A percentile compares a stretch with the other conserved stretches of the same genome.
Conservation (phyloP, 1,140 invertebrate genomes). For the Microplitis demolitor region DNA sequence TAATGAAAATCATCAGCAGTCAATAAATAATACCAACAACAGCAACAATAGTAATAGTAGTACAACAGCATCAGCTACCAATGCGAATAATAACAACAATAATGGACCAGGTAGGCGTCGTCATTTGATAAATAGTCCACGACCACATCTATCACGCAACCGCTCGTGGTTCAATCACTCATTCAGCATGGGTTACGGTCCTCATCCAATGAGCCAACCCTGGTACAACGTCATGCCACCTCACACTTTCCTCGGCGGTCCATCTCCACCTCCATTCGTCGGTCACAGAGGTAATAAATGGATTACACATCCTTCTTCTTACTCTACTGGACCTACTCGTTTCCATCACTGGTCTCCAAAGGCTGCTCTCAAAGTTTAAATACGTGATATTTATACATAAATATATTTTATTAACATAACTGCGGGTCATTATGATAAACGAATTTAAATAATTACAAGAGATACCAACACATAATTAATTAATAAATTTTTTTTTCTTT, state of each 20-base stretch:
- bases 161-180: slow-evolving; percentile 55
- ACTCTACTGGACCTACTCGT: slow-evolving; percentile 50
- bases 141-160: slow-evolving; percentile 49
- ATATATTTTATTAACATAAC: slow-evolving; percentile 15
- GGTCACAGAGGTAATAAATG: slow-evolving; percentile 52
- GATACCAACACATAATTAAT: too few species aligned
- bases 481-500: neutral
- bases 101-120: slow-evolving; percentile 48
- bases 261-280: slow-evolving; percentile 51
- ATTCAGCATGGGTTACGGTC: slow-evolving; percentile 49
- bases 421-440: neutral
- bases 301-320: slow-evolving; percentile 47
- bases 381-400: slow-evolving; percentile 14
- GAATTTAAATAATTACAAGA: neutral
- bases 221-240: slow-evolving; percentile 57
- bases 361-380: slow-evolving; percentile 58
- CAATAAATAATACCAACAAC: slow-evolving; percentile 9
- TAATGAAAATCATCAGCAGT: slow-evolving; percentile 52
- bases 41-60: slow-evolving; percentile 1
- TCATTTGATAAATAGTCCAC: slow-evolving; percentile 50
- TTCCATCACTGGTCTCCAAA: slow-evolving; percentile 57
- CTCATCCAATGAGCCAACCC: slow-evolving; percentile 50
- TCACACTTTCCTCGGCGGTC: slow-evolving; percentile 47
- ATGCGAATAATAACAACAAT: neutral
- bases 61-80: slow-evolving; percentile 11